Percentiles rank a stretch among this genome's conserved stretches.
phyloP scores from a whole-genome alignment of 2,113 vertebrate species.

The Colaptes auratus region DNA sequence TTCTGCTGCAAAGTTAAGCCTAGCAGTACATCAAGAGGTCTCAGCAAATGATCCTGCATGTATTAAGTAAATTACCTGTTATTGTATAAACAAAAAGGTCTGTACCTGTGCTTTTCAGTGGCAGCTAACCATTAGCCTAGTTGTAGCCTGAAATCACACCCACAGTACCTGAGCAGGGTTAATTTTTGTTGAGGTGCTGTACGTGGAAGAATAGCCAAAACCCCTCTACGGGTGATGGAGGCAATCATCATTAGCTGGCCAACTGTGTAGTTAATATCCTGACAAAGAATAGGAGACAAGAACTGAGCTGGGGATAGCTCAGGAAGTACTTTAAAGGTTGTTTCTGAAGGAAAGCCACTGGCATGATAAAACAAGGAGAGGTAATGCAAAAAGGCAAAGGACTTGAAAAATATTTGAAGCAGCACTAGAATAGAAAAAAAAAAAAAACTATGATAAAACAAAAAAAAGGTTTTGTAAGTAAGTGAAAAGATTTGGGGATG shows the following conservation, averaged over 20 bases:
- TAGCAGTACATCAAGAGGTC: not conserved
- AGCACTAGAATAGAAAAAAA: not conserved
- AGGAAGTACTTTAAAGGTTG: not conserved
- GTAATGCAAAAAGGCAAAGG: not conserved
- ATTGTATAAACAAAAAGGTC: not conserved
- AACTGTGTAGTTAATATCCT: not conserved
- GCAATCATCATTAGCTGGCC: not conserved
- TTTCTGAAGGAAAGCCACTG: not conserved
- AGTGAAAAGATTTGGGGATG: not conserved
- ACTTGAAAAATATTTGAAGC: not conserved
- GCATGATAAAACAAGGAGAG: not conserved
- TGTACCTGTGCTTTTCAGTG: not conserved
- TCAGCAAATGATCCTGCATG: not conserved
- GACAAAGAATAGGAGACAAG: not conserved
- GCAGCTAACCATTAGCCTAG: not conserved
- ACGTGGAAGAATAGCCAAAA: constrained; percentile 12
- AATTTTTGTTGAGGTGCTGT: not conserved
- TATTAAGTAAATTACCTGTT: constrained; percentile 17
- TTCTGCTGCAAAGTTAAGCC: not conserved
- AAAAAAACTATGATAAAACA: not conserved
- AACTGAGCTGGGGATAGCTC: not conserved
- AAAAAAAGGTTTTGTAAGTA: not conserved
- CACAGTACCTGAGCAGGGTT: not conserved
- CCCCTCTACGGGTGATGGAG: not conserved
- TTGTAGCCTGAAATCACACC: not conserved